These are phyloP conservation scores for Salmo trutta DNA, from an alignment of 2,797 vertebrate genomes.

Conservation along the genomic window DNA sequence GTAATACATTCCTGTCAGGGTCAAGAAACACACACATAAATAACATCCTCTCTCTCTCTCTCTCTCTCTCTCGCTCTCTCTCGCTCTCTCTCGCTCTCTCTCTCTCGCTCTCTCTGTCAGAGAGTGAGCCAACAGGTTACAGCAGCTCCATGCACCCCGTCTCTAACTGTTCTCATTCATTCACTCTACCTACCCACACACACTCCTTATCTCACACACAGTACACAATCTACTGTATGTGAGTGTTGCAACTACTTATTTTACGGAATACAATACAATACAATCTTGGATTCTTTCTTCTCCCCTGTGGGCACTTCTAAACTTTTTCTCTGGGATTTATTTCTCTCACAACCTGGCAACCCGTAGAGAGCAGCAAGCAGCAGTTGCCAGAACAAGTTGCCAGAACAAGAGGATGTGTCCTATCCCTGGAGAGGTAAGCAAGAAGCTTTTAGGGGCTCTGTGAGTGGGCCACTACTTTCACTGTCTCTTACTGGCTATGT, in stretches of 20 bases:
- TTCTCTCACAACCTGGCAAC: slow-evolving; percentile 8
- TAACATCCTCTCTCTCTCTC: neutral
- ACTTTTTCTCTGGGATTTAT: slow-evolving; percentile 32
- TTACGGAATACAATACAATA: slow-evolving; percentile 41
- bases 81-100: slow-evolving; percentile 1
- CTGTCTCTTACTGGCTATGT: slow-evolving; percentile 33
- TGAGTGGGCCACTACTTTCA: slow-evolving; percentile 56
- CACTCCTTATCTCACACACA: slow-evolving; percentile 22
- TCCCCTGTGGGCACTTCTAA: slow-evolving; percentile 22
- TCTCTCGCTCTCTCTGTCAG: slow-evolving; percentile 9
- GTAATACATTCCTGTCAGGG: slow-evolving; percentile 23
- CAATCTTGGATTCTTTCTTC: slow-evolving; percentile 31
- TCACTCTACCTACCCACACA: slow-evolving; percentile 15
- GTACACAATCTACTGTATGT: neutral
- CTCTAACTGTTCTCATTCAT: slow-evolving; percentile 69
- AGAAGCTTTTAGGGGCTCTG: slow-evolving; percentile 44
- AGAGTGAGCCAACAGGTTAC: slow-evolving; percentile 68
- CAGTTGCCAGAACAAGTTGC: slow-evolving; percentile 30
- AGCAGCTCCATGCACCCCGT: slow-evolving; percentile 53
- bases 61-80: no score
- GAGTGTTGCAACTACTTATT: neutral
- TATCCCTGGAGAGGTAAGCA: slow-evolving; percentile 61
- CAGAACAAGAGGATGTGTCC: slow-evolving; percentile 48
- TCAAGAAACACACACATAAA: neutral
- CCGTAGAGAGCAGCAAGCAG: slow-evolving; percentile 28